Percentiles rank a stretch among this genome's conserved stretches.
phyloP scores from a whole-genome alignment of 2,888 invertebrate species.

The Eristalis arbustorum region DNA sequence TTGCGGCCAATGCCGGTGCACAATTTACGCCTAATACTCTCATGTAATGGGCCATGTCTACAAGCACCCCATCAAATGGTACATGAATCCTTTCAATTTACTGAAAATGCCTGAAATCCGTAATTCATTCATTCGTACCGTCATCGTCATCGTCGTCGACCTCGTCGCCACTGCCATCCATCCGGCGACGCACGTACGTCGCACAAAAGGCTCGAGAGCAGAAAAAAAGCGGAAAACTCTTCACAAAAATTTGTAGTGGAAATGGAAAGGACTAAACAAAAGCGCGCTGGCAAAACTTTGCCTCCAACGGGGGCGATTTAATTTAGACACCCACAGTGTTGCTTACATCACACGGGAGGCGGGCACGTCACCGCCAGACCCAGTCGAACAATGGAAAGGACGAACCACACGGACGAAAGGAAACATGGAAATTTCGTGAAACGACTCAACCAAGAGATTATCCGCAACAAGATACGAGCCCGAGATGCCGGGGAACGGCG shows the following conservation, averaged over 20 bases:
- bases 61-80: slow-evolving; percentile 38
- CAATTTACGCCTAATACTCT: slow-evolving; percentile 16
- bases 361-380: not conserved
- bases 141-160: too few relatives aligned
- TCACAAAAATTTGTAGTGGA: not conserved
- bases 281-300: not conserved
- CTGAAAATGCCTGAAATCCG: slow-evolving; percentile 3
- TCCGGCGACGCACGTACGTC: not conserved
- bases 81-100: slow-evolving; percentile 30
- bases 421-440: not conserved
- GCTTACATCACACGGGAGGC: slow-evolving; percentile 18
- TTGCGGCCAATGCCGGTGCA: slow-evolving; percentile 8
- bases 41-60: slow-evolving; percentile 34
- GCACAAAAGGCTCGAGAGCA: not conserved
- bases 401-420: not conserved
- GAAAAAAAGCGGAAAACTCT: not conserved
- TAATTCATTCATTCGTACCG: not conserved
- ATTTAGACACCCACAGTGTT: slow-evolving; percentile 26
- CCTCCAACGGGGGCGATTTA: not conserved
- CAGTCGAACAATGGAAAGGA: not conserved
- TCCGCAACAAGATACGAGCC: slow-evolving; percentile 6
- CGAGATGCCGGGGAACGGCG: not conserved
- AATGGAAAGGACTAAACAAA: not conserved
- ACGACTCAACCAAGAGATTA: not conserved
- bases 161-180: not conserved